Evolutionary conservation across 2,797 vertebrate species (phyloP).

Genomic region (Salmo trutta): DNA sequence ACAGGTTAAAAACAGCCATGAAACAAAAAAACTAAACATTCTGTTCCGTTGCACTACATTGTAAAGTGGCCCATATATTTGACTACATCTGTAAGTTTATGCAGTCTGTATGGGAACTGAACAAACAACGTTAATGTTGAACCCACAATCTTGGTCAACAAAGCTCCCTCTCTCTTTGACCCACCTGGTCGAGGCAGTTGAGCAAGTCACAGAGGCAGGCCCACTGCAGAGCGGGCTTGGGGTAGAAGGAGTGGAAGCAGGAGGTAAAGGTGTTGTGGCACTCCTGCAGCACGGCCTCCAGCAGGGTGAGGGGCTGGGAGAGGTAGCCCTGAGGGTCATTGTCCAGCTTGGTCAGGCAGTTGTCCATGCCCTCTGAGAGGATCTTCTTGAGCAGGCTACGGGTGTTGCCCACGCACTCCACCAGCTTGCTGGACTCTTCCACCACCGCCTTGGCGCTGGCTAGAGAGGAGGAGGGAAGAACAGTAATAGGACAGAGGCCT

Average conservation of each 20-base stretch:
- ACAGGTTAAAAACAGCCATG: no score
- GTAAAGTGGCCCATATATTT: no score
- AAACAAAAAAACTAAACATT: no score
- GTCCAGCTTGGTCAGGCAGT: constrained; percentile 95
- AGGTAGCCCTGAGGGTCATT: constrained; percentile 97
- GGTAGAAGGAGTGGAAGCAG: constrained; percentile 98
- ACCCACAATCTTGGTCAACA: background rate
- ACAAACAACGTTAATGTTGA: background rate
- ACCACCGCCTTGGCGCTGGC: constrained; percentile 93
- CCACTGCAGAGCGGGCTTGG: constrained; percentile 96
- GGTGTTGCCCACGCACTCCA: constrained; percentile 97
- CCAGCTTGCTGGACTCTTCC: constrained; percentile 97
- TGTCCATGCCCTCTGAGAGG: constrained; percentile 96
- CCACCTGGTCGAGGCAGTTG: constrained; percentile 97
- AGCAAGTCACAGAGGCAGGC: constrained; percentile 97
- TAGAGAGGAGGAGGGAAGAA: constrained; percentile 48
- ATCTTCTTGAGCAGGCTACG: constrained; percentile 96
- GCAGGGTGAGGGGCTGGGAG: constrained; percentile 91
- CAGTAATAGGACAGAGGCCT: background rate
- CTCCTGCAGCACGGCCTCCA: constrained; percentile 96
- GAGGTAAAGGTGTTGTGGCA: constrained; percentile 98
- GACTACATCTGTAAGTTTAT: background rate
- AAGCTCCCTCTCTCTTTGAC: background rate
- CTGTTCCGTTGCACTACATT: no score
- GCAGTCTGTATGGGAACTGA: background rate